Evolutionary conservation across 2,888 invertebrate genomes (phyloP).

Genomic region (Drosophila fulvimacula): DNA sequence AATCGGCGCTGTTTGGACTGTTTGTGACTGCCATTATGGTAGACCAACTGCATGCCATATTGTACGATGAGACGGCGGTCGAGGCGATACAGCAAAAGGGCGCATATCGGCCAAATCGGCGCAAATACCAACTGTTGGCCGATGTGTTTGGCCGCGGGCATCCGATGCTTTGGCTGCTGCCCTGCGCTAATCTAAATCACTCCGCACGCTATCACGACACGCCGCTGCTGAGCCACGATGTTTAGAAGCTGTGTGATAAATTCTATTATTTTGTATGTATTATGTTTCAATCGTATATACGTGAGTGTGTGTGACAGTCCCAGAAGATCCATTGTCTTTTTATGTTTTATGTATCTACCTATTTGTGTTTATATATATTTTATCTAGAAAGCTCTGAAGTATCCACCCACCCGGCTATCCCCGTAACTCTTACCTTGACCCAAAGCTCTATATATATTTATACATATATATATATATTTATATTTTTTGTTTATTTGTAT

Average conservation of each 20-base stretch:
- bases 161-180: conserved; percentile 90
- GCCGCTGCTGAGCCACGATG: conserved; percentile 84
- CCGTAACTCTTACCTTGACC: conserved; percentile 13
- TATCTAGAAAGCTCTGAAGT: conserved; percentile 3
- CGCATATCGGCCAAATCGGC: conserved; percentile 87
- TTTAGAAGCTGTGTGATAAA: conserved; percentile 65
- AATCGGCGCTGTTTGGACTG: conserved; percentile 93
- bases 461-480: conserved; percentile 1
- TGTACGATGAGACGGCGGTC: conserved; percentile 93
- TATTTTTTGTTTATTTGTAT: conserved; percentile 42
- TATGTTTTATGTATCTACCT: conserved; percentile 8
- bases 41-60: conserved; percentile 93
- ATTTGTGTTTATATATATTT: conserved; percentile 5
- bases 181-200: conserved; percentile 87
- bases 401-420: conserved; percentile 30
- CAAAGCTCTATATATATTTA: conserved; percentile 8
- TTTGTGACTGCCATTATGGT: conserved; percentile 94
- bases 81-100: conserved; percentile 91
- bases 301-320: not conserved
- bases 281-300: conserved; percentile 19
- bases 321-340: conserved; percentile 10
- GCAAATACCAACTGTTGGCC: conserved; percentile 88
- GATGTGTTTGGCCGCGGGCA: conserved; percentile 93
- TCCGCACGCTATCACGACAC: conserved; percentile 83
- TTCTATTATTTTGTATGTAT: conserved; percentile 34